phyloP scores from a whole-genome alignment of 2,113 vertebrate species.

The Anolis carolinensis region DNA sequence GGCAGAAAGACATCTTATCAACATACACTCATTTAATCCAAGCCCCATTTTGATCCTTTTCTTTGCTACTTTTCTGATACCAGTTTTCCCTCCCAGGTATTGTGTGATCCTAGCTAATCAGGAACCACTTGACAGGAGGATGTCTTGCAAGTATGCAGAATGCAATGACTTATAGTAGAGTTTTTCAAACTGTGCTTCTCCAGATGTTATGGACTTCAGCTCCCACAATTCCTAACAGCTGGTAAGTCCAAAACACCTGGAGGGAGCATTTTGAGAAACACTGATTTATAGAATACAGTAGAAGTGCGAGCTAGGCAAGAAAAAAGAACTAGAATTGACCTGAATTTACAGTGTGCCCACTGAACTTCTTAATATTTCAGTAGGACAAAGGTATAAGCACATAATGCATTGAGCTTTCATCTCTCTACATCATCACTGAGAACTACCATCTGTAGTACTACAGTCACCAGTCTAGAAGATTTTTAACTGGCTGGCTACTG shows the following conservation, averaged over 20 bases:
- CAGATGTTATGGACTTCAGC: no score
- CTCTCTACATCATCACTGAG: neutral
- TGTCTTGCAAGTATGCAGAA: neutral
- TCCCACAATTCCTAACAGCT: no score
- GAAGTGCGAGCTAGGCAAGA: neutral
- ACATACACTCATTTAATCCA: neutral
- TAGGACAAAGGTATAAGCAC: neutral
- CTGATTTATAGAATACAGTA: neutral
- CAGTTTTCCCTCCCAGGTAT: neutral
- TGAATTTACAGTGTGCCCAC: no score
- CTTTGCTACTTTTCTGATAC: neutral
- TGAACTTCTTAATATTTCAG: neutral
- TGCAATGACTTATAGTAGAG: neutral
- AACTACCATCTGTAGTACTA: neutral
- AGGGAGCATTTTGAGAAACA: no score
- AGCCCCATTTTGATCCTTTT: neutral
- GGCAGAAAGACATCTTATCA: neutral
- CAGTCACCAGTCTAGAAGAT: neutral
- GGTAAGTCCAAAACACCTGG: no score
- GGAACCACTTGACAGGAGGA: neutral
- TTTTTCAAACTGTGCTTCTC: no score
- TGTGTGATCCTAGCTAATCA: neutral
- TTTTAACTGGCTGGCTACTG: neutral
- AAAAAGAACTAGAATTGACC: neutral
- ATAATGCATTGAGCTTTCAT: neutral